Conservation (phyloP, 2,113 vertebrate genomes). For the Pedionomus torquatus region DNA sequence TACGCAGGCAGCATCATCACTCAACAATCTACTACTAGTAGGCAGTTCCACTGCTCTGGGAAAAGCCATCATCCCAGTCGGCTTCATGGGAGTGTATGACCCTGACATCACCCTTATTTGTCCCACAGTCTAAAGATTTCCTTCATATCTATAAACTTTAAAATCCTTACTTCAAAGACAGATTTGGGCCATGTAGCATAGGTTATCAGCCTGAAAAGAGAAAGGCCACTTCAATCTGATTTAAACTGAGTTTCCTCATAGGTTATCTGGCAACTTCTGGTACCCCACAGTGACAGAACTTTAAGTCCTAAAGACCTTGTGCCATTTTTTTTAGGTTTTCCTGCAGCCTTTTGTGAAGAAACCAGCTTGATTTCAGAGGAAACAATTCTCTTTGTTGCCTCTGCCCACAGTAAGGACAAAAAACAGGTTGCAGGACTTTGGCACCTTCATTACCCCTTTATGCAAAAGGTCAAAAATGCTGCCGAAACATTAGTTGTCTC, state of each 20-base stretch:
- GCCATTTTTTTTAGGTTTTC: neutral
- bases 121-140: neutral
- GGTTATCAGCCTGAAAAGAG: neutral
- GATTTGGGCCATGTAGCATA: neutral
- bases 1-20: neutral
- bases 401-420: neutral
- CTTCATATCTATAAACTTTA: neutral
- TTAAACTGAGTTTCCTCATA: neutral
- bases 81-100: neutral
- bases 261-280: neutral
- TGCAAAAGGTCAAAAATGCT: constrained; percentile 9
- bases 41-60: neutral
- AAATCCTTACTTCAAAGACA: neutral
- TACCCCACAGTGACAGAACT: neutral
- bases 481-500: neutral
- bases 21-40: neutral
- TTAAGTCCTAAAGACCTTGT: neutral
- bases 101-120: neutral
- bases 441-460: neutral
- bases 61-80: neutral
- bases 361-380: neutral
- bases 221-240: neutral
- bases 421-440: neutral
- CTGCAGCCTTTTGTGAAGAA: neutral
- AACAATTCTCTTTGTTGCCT: neutral